These are phyloP conservation scores for Ichneumon xanthorius DNA, from an alignment of 2,888 invertebrate genomes.

Conservation along the genomic window DNA sequence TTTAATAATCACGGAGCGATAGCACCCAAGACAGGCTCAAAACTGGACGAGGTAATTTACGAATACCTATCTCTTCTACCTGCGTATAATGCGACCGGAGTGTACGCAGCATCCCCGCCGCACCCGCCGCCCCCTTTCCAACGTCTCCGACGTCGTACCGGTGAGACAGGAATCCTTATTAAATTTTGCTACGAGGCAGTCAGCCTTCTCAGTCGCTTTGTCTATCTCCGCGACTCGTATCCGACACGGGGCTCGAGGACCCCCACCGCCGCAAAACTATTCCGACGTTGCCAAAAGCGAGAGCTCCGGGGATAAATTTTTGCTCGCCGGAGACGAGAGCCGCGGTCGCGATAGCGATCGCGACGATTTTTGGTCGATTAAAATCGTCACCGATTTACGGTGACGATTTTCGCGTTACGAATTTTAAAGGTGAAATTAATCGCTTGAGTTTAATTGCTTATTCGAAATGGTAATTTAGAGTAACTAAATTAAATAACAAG, in stretches of 20 bases:
- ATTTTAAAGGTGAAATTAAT: background rate
- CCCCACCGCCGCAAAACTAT: background rate
- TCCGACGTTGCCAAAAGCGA: background rate
- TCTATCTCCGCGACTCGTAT: slow-evolving; percentile 1
- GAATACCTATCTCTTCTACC: slow-evolving; percentile 51
- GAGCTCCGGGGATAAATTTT: background rate
- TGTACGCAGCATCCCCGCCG: slow-evolving; percentile 43
- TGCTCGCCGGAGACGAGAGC: background rate
- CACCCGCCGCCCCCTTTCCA: no score
- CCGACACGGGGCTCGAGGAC: background rate
- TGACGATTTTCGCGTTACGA: background rate
- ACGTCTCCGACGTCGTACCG: background rate
- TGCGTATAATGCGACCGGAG: slow-evolving; percentile 53
- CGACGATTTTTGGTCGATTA: background rate
- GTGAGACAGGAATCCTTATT: slow-evolving; percentile 64
- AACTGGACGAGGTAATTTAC: slow-evolving; percentile 46
- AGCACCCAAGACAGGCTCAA: slow-evolving; percentile 4
- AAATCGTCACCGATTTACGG: no score
- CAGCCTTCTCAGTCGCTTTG: slow-evolving; percentile 39
- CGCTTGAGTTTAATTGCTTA: no score
- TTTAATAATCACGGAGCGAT: slow-evolving; percentile 64
- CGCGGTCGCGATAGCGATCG: background rate
- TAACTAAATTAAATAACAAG: no score
- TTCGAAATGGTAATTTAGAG: no score
- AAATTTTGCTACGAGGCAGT: slow-evolving; percentile 55